phyloP scores from a whole-genome alignment of 2,113 vertebrate genomes.

The Nesoenas mayeri region DNA sequence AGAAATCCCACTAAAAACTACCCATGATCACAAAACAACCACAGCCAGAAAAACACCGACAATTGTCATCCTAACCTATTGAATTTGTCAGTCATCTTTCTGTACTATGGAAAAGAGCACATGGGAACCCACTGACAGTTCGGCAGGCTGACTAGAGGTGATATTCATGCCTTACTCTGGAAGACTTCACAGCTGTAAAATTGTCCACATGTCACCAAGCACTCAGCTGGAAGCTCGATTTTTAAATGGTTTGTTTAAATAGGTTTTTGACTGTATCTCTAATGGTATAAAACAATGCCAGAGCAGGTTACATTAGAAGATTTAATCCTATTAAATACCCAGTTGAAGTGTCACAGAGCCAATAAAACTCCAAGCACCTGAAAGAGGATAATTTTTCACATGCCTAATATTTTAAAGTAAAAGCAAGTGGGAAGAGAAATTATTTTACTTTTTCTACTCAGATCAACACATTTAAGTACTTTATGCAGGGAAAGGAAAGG shows the following conservation, averaged over 20 bases:
- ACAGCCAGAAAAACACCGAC: accelerated
- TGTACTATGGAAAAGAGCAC: background rate
- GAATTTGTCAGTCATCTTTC: background rate
- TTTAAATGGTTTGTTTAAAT: background rate
- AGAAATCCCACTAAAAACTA: background rate
- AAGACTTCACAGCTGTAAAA: background rate
- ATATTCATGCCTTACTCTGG: background rate
- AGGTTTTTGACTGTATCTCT: background rate
- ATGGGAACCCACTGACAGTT: background rate
- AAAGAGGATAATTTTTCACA: background rate
- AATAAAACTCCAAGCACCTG: background rate
- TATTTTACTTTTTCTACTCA: background rate
- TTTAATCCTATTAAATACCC: background rate
- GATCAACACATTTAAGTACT: background rate
- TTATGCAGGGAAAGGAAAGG: background rate
- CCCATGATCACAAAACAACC: background rate
- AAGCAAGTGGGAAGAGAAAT: background rate
- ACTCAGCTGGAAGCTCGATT: background rate
- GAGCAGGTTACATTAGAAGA: background rate
- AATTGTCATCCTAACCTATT: background rate
- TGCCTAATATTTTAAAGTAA: background rate
- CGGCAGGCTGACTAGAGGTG: background rate
- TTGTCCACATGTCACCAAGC: background rate
- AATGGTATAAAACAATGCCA: background rate
- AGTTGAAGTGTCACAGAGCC: background rate